A percentile compares a stretch with the other conserved stretches of the same genome.
Conservation (phyloP, 92 coral and sea anemone genomes). For the Actinernus sp. region DNA sequence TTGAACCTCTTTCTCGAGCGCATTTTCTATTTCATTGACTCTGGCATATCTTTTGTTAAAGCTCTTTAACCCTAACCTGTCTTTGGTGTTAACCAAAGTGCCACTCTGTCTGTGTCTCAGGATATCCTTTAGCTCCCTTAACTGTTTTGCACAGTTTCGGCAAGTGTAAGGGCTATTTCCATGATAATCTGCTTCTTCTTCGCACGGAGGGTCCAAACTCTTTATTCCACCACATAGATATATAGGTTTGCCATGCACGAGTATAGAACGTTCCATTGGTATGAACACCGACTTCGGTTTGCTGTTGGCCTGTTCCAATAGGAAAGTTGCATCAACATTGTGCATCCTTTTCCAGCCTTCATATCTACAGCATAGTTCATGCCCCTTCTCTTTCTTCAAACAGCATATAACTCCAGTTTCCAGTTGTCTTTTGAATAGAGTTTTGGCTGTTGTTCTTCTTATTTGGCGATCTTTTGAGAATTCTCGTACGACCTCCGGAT, state of each 20-base stretch:
- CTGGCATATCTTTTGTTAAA: conserved; percentile 22
- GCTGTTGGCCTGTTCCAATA: conserved; percentile 1
- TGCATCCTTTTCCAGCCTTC: conserved; percentile 9
- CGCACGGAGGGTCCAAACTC: conserved; percentile 35
- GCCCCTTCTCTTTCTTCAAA: conserved; percentile 5
- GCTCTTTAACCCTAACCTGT: conserved; percentile 12
- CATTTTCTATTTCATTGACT: background rate
- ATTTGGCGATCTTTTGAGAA: background rate
- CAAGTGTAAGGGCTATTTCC: conserved; percentile 32
- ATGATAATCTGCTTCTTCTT: conserved; percentile 10
- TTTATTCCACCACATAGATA: conserved; percentile 29
- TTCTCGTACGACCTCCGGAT: conserved; percentile 35
- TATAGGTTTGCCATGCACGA: conserved; percentile 11
- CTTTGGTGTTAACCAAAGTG: background rate
- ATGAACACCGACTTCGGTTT: conserved; percentile 7
- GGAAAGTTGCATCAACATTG: background rate
- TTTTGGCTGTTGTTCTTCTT: conserved; percentile 11
- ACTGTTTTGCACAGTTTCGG: conserved; percentile 5
- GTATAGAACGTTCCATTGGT: too few relatives aligned
- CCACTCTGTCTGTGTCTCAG: conserved; percentile 9
- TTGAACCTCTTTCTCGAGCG: background rate
- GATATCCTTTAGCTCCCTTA: background rate
- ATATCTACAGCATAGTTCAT: background rate
- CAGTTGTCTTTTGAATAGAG: background rate
- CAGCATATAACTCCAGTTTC: background rate